These are phyloP conservation scores for Salmo trutta DNA, from an alignment of 2,797 vertebrate species.

Conservation along the genomic window DNA sequence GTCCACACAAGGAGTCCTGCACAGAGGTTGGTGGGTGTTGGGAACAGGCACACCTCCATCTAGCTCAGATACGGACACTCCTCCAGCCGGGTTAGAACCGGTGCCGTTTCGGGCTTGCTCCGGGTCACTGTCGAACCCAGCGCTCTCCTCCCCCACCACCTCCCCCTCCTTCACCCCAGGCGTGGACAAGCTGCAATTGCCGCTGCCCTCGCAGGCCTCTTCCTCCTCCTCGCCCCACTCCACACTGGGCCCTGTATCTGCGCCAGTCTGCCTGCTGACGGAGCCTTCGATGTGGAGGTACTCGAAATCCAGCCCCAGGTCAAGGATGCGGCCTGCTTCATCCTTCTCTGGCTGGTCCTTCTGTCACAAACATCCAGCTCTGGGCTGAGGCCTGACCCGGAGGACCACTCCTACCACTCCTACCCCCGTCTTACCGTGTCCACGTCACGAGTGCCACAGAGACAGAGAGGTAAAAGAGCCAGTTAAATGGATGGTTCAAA, in stretches of 20 bases:
- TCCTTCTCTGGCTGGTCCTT: slow-evolving; percentile 90
- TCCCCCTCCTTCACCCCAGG: slow-evolving; percentile 63
- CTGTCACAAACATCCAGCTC: slow-evolving; percentile 86
- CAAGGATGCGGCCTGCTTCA: slow-evolving; percentile 72
- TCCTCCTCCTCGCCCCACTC: slow-evolving; percentile 81
- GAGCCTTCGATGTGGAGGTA: slow-evolving; percentile 87
- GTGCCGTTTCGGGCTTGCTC: slow-evolving; percentile 53
- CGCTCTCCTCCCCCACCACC: slow-evolving; percentile 77
- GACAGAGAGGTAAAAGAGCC: slow-evolving; percentile 17
- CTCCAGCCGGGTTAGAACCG: slow-evolving; percentile 28
- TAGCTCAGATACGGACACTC: background rate
- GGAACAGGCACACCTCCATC: slow-evolving; percentile 34
- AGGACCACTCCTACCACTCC: slow-evolving; percentile 19
- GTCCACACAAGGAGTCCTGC: slow-evolving; percentile 77
- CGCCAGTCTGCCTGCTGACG: slow-evolving; percentile 84
- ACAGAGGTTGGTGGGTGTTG: slow-evolving; percentile 69
- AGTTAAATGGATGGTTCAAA: background rate
- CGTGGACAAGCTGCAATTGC: slow-evolving; percentile 72
- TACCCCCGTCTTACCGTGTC: slow-evolving; percentile 67
- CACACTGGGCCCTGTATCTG: slow-evolving; percentile 80
- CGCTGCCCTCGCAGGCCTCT: slow-evolving; percentile 68
- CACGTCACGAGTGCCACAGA: slow-evolving; percentile 46
- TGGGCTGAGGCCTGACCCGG: slow-evolving; percentile 54
- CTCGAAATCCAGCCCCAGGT: slow-evolving; percentile 83
- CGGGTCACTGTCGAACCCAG: slow-evolving; percentile 79